Evolutionary conservation across 2,113 vertebrate genomes (phyloP), one percentile per base, ranked within the genome.

Genomic region (Platysteira castanea): DNA sequence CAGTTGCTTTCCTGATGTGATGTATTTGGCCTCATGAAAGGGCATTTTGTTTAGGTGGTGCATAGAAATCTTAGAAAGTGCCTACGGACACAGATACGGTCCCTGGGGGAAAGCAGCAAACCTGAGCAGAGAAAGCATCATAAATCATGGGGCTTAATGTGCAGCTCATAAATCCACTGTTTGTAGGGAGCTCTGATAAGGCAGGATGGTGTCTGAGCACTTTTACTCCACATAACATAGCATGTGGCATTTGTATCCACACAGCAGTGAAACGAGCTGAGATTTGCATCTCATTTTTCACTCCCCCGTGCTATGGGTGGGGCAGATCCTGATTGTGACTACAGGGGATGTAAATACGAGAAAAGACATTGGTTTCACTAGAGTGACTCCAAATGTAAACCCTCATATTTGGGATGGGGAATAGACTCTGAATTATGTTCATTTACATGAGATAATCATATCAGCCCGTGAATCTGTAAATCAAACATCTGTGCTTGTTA

Each of bases 1-100:
- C 95, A 96, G 95, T 95, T 84, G 76, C 83, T 90, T 92, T 94
- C 93, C 78, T 87, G 90, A 87, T 89, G 88, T 35, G 90, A 78
- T 87, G 88, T 9, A 61, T 88, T 90, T 96, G 92, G 88, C 73
- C 73, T 82, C 76, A 28, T 97, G 96, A 97, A 96, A 96, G 73
- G 57, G 76, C 86, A 92, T 97, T 95, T 94, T 97, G 93, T 97
- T 93, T 90, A 70, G 94, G 90, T 26, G 44, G 57, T 26, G 80
- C 80, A 61, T 1, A 84, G 96, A 95, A 96, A 96, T 81, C 73
- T 87, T 94, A 96, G 90, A 96, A 95, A 92, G 93, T 92, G 95
- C 95, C 61, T 95, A 89, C 0, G 4, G 90, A 84, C 90, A 89
- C 83, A 95, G 88, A 92, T 78, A 90, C 0, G 0, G 57, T 94